Percentiles rank a stretch among this genome's conserved stretches.
Evolutionary conservation across 2,888 invertebrate species (phyloP).

Genomic region (Apotomis turbidana): DNA sequence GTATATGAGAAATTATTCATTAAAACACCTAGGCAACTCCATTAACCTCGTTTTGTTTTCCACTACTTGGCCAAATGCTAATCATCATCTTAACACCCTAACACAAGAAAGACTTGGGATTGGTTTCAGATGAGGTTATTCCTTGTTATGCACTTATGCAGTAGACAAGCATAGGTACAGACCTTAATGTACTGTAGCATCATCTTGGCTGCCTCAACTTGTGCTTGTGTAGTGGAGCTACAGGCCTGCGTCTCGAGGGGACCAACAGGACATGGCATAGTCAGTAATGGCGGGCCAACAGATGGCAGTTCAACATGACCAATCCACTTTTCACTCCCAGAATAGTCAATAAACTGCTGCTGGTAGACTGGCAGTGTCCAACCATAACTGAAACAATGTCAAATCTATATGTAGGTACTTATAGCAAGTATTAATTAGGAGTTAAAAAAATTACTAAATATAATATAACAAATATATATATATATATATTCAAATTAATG

Average conservation of each 20-base stretch:
- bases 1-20: too few relatives aligned
- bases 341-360: conserved; percentile 60
- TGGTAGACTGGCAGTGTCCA: conserved; percentile 71
- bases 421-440: too few relatives aligned
- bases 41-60: too few relatives aligned
- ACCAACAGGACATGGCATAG: conserved; percentile 58
- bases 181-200: conserved; percentile 70
- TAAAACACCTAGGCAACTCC: too few relatives aligned
- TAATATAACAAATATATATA: too few relatives aligned
- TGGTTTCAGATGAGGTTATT: too few relatives aligned
- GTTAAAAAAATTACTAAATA: too few relatives aligned
- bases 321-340: conserved; percentile 62
- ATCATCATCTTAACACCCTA: too few relatives aligned
- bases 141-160: too few relatives aligned
- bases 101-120: too few relatives aligned
- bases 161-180: too few relatives aligned
- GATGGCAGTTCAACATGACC: conserved; percentile 66
- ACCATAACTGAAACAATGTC: conserved; percentile 57
- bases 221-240: conserved; percentile 59
- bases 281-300: conserved; percentile 64
- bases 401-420: background rate
- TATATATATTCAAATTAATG: background rate
- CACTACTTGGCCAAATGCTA: too few relatives aligned
- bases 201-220: conserved; percentile 67
- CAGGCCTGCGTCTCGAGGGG: conserved; percentile 63